Percentiles rank a stretch among this genome's conserved stretches.
Evolutionary conservation across 2,888 invertebrate species (phyloP).

Genomic region (Phengaris alcon): DNA sequence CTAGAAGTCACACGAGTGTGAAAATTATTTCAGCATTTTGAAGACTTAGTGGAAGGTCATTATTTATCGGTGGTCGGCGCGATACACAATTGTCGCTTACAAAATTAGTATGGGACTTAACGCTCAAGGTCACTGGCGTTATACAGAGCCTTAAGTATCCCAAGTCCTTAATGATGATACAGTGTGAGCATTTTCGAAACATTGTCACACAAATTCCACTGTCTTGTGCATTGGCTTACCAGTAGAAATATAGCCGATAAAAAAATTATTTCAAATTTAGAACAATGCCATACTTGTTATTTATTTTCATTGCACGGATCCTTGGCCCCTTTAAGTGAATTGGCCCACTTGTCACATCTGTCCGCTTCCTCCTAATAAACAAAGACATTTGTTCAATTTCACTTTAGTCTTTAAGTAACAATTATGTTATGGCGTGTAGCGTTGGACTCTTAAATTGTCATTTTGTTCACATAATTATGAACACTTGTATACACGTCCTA

Average conservation of each 20-base stretch:
- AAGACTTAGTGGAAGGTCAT: no score
- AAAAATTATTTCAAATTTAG: slow-evolving; percentile 6
- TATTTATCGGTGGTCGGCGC: no score
- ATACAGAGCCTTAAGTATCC: no score
- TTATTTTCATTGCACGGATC: slow-evolving; percentile 29
- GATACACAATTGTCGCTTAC: no score
- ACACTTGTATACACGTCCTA: not conserved
- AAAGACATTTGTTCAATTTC: slow-evolving; percentile 16
- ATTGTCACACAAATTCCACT: not conserved
- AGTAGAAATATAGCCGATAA: slow-evolving; percentile 6
- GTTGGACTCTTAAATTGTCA: not conserved
- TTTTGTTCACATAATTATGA: not conserved
- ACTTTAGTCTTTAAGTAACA: slow-evolving; percentile 4
- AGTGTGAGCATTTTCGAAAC: no score
- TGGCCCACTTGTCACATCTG: slow-evolving; percentile 27
- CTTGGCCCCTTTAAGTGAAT: slow-evolving; percentile 28
- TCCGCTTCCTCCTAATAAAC: slow-evolving; percentile 26
- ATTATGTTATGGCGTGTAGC: not conserved
- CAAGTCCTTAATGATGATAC: no score
- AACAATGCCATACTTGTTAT: slow-evolving; percentile 16
- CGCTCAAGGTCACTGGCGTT: no score
- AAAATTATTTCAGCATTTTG: no score
- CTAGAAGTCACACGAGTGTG: no score
- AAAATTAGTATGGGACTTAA: no score
- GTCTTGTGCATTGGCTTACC: not conserved